Percentiles rank a stretch among this genome's conserved stretches.
phyloP scores from a whole-genome alignment of 2,888 invertebrate species.

The Idaea biselata region DNA sequence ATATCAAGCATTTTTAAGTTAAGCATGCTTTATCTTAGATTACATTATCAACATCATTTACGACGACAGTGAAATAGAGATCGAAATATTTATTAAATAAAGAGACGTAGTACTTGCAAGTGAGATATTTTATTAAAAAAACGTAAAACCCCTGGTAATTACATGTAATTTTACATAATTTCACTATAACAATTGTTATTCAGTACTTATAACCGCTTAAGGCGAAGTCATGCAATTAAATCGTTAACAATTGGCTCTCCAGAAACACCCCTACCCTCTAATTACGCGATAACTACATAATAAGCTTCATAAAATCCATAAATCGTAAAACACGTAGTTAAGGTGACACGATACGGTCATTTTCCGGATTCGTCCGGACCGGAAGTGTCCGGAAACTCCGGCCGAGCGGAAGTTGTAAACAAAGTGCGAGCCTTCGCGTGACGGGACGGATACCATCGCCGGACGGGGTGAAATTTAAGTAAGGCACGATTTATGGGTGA shows the following conservation, averaged over 20 bases:
- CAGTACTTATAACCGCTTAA: background rate
- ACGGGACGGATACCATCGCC: slow-evolving; percentile 33
- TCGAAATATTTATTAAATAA: too few relatives aligned
- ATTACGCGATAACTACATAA: slow-evolving; percentile 41
- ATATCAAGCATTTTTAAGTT: too few relatives aligned
- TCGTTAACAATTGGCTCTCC: slow-evolving; percentile 12
- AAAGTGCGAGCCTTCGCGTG: slow-evolving; percentile 78
- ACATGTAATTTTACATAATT: too few relatives aligned
- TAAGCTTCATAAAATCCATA: slow-evolving; percentile 57
- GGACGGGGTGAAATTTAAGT: slow-evolving; percentile 19
- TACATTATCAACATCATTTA: too few relatives aligned
- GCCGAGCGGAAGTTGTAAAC: slow-evolving; percentile 71
- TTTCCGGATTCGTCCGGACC: slow-evolving; percentile 37
- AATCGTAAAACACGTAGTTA: slow-evolving; percentile 72
- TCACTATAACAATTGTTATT: too few relatives aligned
- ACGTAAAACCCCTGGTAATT: too few relatives aligned
- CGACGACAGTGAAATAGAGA: too few relatives aligned
- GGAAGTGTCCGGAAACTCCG: slow-evolving; percentile 46
- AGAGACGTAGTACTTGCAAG: too few relatives aligned
- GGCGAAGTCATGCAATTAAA: slow-evolving; percentile 8
- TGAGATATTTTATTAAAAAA: too few relatives aligned
- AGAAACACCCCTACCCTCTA: slow-evolving; percentile 10
- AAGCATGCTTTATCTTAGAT: too few relatives aligned
- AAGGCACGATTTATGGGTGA: slow-evolving; percentile 23
- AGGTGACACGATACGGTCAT: slow-evolving; percentile 69